Percentiles rank a stretch among this genome's conserved stretches.
phyloP scores from a whole-genome alignment of 2,888 invertebrate species.

The Protodeltote pygarga region DNA sequence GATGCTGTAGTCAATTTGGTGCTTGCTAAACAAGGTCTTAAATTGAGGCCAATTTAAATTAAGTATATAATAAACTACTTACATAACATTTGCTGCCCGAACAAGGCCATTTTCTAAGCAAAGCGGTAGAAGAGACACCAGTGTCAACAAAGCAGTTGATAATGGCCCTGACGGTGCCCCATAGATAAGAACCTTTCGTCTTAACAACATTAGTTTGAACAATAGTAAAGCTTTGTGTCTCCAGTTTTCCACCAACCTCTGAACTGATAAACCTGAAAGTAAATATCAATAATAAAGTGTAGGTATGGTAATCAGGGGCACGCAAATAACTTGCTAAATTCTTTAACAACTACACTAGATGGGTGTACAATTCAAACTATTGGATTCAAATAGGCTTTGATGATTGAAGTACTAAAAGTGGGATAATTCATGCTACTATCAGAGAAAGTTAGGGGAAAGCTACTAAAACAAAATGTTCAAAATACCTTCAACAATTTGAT shows the following conservation, averaged over 20 bases:
- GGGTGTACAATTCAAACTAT: too few species aligned
- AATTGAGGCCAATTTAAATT: too few species aligned
- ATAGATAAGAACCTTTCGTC: conserved; percentile 96
- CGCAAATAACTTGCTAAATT: too few species aligned
- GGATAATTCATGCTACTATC: conserved; percentile 4
- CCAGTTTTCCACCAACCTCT: conserved; percentile 94
- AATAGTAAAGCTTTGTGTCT: conserved; percentile 96
- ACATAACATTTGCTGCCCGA: conserved; percentile 94
- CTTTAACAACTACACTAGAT: too few species aligned
- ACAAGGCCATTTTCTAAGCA: conserved; percentile 94
- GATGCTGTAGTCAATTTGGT: too few species aligned
- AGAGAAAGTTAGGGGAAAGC: not conserved
- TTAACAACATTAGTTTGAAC: conserved; percentile 96
- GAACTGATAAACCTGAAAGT: conserved; percentile 92
- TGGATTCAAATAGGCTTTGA: too few species aligned
- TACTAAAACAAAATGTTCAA: not conserved
- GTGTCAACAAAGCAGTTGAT: conserved; percentile 94
- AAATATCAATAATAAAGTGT: not conserved
- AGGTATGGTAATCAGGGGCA: too few species aligned
- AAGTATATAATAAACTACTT: conserved; percentile 50
- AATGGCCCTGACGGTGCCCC: conserved; percentile 97
- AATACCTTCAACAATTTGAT: conserved; percentile 82
- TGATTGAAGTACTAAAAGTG: too few species aligned
- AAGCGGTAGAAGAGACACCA: conserved; percentile 96
- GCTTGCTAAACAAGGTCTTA: too few species aligned